Base-by-base conservation (phyloP, 2,113 vertebrate species). In the Pteropus alecto region DNA sequence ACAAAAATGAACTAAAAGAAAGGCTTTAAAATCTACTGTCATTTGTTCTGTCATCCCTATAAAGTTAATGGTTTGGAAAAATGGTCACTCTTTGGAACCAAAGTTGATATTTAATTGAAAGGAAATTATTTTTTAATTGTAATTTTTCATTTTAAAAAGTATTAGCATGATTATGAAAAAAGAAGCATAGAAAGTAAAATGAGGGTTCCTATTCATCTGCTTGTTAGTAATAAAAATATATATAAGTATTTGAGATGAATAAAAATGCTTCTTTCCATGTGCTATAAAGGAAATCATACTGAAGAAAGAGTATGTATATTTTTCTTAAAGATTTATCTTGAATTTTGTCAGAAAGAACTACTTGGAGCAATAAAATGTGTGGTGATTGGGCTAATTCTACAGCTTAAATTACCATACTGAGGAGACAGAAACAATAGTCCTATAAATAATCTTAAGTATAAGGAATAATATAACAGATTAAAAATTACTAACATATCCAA, bases 91-190 rank as follows among this genome's bases (percentile, higher is more conserved):
- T 98, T 97, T 98, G 95, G 96, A 97, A 97, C 96, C 96, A 98
- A 98, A 98, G 97, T 98, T 98, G 96, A 93, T 98, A 98, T 97
- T 97, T 98, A 98, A 98, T 98, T 98, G 97, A 98, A 98, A 98
- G 93, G 94, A 98, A 98, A 98, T 97, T 96, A 91, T 97, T 95
- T 98, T 98, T 97, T 96, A 98, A 98, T 98, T 98, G 97, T 97
- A 98, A 97, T 93, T 92, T 76, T 93, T 92, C 33, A 88, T 96
- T 98, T 97, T 46, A 35, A 78, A 81, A 51, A 89, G 82, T 97
- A 97, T 94, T 97, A 91, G 35, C 30, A 85, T 95, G 88, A 96
- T 97, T 94, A 97, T 38, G 13, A 77, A 94, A 98, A 98, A 98
- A 87, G 41, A 90, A 94, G 38, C 92, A 95, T 87, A 78, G 84